A percentile compares a stretch with the other conserved stretches of the same genome.
Evolutionary conservation across 2,797 vertebrate genomes (phyloP).

Genomic region (Crocodylus rhombifer): DNA sequence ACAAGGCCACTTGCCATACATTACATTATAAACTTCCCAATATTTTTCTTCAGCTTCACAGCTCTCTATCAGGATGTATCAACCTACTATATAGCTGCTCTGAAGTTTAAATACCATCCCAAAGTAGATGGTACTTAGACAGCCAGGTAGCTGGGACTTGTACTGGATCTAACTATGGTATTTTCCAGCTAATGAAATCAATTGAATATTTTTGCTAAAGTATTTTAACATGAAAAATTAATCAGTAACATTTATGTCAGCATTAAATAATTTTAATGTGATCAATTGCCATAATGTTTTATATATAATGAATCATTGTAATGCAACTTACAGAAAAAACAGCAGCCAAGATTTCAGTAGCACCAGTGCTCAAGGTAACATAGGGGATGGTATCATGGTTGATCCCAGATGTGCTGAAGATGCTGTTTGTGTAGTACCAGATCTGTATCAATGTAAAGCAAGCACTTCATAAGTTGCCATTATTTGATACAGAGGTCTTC

Average conservation of each 20-base stretch:
- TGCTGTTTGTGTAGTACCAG: conserved; percentile 96
- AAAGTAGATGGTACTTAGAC: not conserved
- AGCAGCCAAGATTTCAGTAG: conserved; percentile 88
- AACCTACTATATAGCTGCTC: not conserved
- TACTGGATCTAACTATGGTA: not conserved
- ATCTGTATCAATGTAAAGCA: conserved; percentile 82
- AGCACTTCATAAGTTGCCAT: not conserved
- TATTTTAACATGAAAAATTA: conserved; percentile 6
- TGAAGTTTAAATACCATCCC: not conserved
- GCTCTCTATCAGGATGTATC: not conserved
- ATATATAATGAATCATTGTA: not conserved
- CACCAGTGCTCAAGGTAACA: conserved; percentile 92
- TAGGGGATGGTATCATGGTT: conserved; percentile 85
- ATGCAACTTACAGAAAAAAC: conserved; percentile 90
- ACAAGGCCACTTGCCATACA: no score
- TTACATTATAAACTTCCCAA: not conserved
- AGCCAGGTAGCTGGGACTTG: not conserved
- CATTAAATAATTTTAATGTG: not conserved
- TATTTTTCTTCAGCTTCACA: not conserved
- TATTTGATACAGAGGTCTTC: not conserved
- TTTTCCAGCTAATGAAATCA: not conserved
- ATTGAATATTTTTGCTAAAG: not conserved
- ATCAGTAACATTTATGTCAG: not conserved
- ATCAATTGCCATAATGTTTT: not conserved
- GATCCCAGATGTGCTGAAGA: conserved; percentile 90